Evolutionary conservation across 2,113 vertebrate species (phyloP).

Genomic region (Actinemys pallida): DNA sequence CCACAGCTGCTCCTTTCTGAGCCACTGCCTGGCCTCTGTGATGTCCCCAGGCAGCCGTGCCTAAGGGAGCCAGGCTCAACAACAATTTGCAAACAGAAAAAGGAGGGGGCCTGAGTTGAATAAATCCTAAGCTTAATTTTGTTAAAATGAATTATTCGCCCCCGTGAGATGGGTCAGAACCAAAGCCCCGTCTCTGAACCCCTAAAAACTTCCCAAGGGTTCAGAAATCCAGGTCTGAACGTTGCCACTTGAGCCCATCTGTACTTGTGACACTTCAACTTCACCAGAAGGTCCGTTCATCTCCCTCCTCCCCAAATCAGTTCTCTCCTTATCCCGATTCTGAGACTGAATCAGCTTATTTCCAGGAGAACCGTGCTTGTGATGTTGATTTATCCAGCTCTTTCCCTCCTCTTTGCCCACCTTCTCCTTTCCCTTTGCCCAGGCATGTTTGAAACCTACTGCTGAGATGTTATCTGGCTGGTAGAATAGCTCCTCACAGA

Average conservation of each 20-base stretch:
- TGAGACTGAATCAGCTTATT: neutral
- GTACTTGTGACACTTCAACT: neutral
- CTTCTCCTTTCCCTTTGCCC: too few species aligned
- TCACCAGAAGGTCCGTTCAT: neutral
- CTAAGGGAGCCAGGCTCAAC: neutral
- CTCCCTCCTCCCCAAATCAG: too few species aligned
- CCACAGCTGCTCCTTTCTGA: neutral
- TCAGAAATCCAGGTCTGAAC: neutral
- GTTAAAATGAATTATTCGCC: fast-evolving
- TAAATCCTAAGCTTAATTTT: fast-evolving
- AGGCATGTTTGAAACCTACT: neutral
- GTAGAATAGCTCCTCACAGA: neutral
- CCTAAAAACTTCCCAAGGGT: neutral
- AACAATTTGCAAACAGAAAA: neutral
- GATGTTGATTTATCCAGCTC: neutral
- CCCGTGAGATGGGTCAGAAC: neutral
- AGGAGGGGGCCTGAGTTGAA: neutral
- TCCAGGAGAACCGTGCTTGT: neutral
- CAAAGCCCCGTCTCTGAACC: neutral
- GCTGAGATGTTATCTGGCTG: neutral
- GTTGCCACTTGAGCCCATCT: neutral
- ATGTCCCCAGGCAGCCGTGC: neutral
- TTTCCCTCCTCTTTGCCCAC: neutral
- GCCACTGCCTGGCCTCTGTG: neutral
- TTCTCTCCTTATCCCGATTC: neutral